Evolutionary conservation across 1,140 invertebrate genomes (phyloP).

Genomic region (Dufourea novaeangliae): DNA sequence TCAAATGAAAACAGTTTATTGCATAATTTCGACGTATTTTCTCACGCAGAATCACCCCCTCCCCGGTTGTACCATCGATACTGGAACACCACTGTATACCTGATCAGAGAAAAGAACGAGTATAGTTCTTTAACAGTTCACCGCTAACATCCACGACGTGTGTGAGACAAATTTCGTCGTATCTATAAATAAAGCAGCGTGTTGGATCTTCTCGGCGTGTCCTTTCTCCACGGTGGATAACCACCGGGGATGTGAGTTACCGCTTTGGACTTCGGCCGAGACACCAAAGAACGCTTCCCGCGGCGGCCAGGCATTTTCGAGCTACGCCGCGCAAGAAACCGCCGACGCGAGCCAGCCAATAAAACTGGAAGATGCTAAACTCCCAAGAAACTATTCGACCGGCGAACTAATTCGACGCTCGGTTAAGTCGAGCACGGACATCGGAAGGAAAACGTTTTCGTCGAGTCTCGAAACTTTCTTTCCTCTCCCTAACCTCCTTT

Average conservation of each 20-base stretch:
- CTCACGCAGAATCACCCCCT: too few relatives aligned
- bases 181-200: too few relatives aligned
- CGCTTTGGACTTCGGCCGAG: constrained; percentile 34
- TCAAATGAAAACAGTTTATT: too few relatives aligned
- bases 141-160: too few relatives aligned
- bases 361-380: constrained; percentile 58
- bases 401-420: constrained; percentile 62
- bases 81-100: too few relatives aligned
- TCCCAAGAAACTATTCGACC: constrained; percentile 53
- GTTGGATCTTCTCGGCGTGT: constrained; percentile 3
- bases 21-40: too few relatives aligned
- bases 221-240: constrained; percentile 11
- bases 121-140: too few relatives aligned
- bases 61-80: too few relatives aligned
- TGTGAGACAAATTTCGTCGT: too few relatives aligned
- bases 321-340: constrained; percentile 9
- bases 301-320: background rate
- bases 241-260: background rate
- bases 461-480: constrained; percentile 28
- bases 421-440: constrained; percentile 39
- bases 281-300: constrained; percentile 35
- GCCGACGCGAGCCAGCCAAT: background rate
- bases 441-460: background rate
- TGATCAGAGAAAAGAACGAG: too few relatives aligned
- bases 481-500: background rate